Evolutionary conservation across 2,113 vertebrate genomes (phyloP).

Genomic region (Anarrhichthys ocellatus): DNA sequence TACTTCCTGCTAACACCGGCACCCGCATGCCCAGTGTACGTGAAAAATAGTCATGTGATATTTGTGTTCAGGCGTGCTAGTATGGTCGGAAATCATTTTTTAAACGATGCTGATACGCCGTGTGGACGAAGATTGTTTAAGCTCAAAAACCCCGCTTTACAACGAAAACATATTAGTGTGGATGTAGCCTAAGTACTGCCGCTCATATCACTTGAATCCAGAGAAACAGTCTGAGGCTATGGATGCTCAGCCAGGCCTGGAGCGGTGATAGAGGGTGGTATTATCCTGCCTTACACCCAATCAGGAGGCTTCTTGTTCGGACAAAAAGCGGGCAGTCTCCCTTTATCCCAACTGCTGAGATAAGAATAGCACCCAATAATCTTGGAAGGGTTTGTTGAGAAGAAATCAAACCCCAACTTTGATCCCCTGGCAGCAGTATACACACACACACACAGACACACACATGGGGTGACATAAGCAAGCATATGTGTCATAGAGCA

Average conservation of each 20-base stretch:
- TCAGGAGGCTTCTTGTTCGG: slow-evolving; percentile 13
- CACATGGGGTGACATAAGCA: slow-evolving; percentile 2
- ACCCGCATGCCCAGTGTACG: neutral
- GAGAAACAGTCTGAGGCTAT: neutral
- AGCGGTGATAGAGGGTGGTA: neutral
- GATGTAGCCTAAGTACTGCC: neutral
- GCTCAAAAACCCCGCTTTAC: neutral
- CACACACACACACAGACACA: slow-evolving; percentile 20
- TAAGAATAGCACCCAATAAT: slow-evolving; percentile 42
- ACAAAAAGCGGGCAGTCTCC: slow-evolving; percentile 7
- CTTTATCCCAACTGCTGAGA: slow-evolving; percentile 33
- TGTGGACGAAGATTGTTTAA: neutral
- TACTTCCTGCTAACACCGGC: neutral
- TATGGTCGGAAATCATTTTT: neutral
- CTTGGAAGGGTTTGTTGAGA: slow-evolving; percentile 17
- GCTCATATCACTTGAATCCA: slow-evolving; percentile 3
- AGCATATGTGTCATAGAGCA: slow-evolving; percentile 40
- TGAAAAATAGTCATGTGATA: neutral
- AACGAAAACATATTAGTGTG: neutral
- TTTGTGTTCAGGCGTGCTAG: neutral
- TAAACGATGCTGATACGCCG: too few species aligned
- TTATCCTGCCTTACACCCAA: slow-evolving; percentile 11
- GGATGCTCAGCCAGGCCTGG: slow-evolving; percentile 2
- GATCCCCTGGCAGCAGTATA: neutral
- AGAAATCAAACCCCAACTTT: slow-evolving; percentile 12